phyloP scores from a whole-genome alignment of 2,888 invertebrate genomes.

The Pimpla rufipes region DNA sequence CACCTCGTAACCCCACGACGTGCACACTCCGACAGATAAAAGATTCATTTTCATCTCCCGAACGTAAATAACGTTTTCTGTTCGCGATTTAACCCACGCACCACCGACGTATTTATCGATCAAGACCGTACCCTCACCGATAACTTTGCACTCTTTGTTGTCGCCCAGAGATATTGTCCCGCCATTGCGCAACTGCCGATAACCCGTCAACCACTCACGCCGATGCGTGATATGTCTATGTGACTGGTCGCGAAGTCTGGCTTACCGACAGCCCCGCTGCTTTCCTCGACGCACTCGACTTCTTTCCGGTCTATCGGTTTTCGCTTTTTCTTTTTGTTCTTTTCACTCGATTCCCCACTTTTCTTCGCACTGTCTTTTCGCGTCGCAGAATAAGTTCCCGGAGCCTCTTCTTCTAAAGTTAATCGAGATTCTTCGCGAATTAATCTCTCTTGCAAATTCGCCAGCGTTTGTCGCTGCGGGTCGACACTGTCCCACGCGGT shows the following conservation, averaged over 20 bases:
- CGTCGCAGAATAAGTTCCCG: background rate
- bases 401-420: background rate
- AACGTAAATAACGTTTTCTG: slow-evolving; percentile 50
- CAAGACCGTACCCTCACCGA: slow-evolving; percentile 42
- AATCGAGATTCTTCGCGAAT: no score
- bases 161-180: slow-evolving; percentile 49
- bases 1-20: slow-evolving; percentile 34
- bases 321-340: no score
- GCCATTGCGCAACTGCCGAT: slow-evolving; percentile 26
- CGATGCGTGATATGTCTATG: slow-evolving; percentile 36
- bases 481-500: slow-evolving; percentile 59
- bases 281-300: background rate
- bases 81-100: slow-evolving; percentile 37
- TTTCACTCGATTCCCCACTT: background rate
- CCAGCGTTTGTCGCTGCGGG: slow-evolving; percentile 31
- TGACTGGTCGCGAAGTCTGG: no score
- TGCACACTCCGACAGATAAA: slow-evolving; percentile 59
- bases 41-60: slow-evolving; percentile 39
- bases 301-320: slow-evolving; percentile 24
- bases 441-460: background rate
- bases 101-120: slow-evolving; percentile 52
- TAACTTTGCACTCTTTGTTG: slow-evolving; percentile 40
- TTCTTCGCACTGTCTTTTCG: background rate
- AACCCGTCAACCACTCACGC: slow-evolving; percentile 55
- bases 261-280: background rate